Base-by-base conservation (phyloP, 2,113 vertebrate species). In the Pandion haliaetus region DNA sequence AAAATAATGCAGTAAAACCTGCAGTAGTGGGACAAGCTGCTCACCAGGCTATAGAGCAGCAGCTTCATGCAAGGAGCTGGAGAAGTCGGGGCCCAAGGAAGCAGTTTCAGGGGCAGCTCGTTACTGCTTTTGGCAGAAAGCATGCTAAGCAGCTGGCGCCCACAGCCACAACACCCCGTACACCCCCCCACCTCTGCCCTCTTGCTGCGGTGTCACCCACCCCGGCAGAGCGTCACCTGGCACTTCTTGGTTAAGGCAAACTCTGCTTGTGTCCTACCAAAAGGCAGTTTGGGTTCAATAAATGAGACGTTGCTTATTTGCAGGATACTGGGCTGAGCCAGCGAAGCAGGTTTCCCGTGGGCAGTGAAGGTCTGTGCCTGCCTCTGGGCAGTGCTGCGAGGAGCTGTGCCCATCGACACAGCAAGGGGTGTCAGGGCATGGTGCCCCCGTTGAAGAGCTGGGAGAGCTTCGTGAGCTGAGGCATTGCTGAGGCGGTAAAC, bases 141-240 rank as follows among this genome's bases (percentile, higher is more conserved):
- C 15, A 2, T 0, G 0, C 26, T 7, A 47, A 55, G 29, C 5
- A 36, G 9, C 66, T 57, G 62, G 1, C 6, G 10, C 29, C 38
- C 44, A 44, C 17, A 63, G 38, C 34, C 34, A 44, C 12, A 49
- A 25, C 7, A n/a, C 34, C 17, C 8, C n/a, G 19, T 11, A 16
- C 28, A 12, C 32, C 36, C 34, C 36, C 32, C 36, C 19, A 36
- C 38, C 50, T 65, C 82, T 58, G 17, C 55, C 24, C 38, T 76
- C 61, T 57, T 36, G 29, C 61, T 80, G 36, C 4, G 38, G 20
- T n/a, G 20, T 17, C 40, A 31, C 32, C 36, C 4, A 0, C 32
- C 42, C 19, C 24, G 28, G 52, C 24, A 23, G 40, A 54, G 88
- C 32, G 1, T 50, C 32, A 74, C 47, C 59, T n/a, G 42, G 74